Evolutionary conservation across 2,797 vertebrate genomes (phyloP).

Genomic region (Sebastes kiyomatsui): DNA sequence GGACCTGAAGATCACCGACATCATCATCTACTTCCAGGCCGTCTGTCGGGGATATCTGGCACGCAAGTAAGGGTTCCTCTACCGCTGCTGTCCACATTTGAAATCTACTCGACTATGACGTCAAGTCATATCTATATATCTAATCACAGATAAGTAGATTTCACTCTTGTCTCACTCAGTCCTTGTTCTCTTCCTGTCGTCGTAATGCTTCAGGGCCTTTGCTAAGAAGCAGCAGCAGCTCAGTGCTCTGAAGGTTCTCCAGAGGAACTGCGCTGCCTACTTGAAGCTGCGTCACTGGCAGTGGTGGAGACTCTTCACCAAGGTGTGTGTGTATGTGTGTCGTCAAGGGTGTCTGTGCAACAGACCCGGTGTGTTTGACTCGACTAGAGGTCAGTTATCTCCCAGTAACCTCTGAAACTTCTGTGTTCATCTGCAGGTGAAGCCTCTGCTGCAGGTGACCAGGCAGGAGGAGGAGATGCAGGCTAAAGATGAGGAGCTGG

Average conservation of each 20-base stretch:
- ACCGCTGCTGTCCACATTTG: background rate
- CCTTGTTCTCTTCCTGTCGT: background rate
- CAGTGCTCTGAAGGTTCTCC: constrained; percentile 95
- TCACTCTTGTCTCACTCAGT: background rate
- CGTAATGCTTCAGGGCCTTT: constrained; percentile 86
- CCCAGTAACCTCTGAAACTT: background rate
- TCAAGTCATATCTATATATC: background rate
- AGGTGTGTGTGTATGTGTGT: constrained; percentile 79
- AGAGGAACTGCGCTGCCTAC: constrained; percentile 97
- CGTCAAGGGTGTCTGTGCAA: background rate
- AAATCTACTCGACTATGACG: background rate
- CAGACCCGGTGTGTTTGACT: background rate
- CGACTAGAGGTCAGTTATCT: background rate
- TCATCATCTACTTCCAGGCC: constrained; percentile 98
- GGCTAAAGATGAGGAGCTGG: constrained; percentile 96
- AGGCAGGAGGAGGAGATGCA: constrained; percentile 98
- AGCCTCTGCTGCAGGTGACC: constrained; percentile 97
- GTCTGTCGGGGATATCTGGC: constrained; percentile 96
- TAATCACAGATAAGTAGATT: constrained; percentile 28
- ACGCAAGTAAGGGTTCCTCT: constrained; percentile 88
- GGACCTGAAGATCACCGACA: constrained; percentile 98
- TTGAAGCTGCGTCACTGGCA: constrained; percentile 98
- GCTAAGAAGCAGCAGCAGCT: constrained; percentile 98
- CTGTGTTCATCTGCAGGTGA: constrained; percentile 85
- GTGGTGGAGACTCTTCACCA: constrained; percentile 99